Conservation (phyloP, 2,113 vertebrate species). For the Asarcornis scutulata region DNA sequence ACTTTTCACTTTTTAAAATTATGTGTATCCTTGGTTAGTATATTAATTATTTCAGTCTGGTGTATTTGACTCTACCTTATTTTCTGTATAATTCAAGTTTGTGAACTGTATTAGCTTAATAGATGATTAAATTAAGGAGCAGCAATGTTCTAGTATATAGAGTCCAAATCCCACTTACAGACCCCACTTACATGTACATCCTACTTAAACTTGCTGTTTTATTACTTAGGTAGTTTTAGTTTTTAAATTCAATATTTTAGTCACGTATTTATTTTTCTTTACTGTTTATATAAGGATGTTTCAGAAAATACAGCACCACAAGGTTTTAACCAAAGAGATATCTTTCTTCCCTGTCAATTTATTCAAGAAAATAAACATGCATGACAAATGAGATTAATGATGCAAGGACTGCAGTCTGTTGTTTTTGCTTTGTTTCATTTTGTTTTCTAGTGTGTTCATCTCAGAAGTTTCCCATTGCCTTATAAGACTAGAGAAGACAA, state of each 20-base stretch:
- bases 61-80: fast-evolving
- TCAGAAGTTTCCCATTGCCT: not conserved
- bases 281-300: not conserved
- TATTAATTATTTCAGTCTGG: not conserved
- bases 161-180: not conserved
- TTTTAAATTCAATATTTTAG: not conserved
- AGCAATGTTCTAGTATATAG: not conserved
- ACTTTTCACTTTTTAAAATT: not conserved
- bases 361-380: not conserved
- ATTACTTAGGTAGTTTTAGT: no score
- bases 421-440: not conserved
- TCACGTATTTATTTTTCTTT: not conserved
- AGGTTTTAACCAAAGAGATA: not conserved
- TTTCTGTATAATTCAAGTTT: not conserved
- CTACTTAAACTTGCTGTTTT: not conserved
- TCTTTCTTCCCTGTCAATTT: not conserved
- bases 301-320: not conserved
- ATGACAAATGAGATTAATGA: not conserved
- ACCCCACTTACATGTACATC: not conserved
- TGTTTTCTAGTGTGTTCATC: not conserved
- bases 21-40: not conserved
- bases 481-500: not conserved
- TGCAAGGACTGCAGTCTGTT: not conserved
- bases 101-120: not conserved
- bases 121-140: not conserved